Evolutionary conservation across 2,797 vertebrate species (phyloP).

Genomic region (Coranthus polyacanthus): DNA sequence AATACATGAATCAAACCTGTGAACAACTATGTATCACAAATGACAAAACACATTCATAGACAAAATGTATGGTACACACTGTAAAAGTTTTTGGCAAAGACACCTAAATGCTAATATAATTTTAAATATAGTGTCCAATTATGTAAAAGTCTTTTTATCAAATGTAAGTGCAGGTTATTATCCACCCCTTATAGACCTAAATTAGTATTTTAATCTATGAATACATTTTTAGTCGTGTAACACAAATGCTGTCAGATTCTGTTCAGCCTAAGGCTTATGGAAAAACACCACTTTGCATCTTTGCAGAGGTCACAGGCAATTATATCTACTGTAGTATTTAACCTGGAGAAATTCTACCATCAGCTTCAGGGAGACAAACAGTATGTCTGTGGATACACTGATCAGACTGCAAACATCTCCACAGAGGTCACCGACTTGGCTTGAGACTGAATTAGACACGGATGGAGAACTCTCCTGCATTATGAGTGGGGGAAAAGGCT

Average conservation of each 20-base stretch:
- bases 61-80: not conserved
- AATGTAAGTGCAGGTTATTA: not conserved
- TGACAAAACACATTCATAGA: conserved; percentile 17
- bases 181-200: not conserved
- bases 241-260: conserved; percentile 6
- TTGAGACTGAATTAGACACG: conserved; percentile 80
- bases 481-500: conserved; percentile 51
- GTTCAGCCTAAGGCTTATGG: not conserved
- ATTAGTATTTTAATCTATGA: no score
- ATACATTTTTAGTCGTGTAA: no score
- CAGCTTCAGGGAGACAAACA: conserved; percentile 52
- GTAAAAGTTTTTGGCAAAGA: not conserved
- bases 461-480: conserved; percentile 73
- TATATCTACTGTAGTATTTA: conserved; percentile 59
- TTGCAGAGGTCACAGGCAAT: conserved; percentile 28
- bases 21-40: conserved; percentile 14
- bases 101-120: not conserved
- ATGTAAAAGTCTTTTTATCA: no score
- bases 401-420: conserved; percentile 70
- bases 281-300: conserved; percentile 15
- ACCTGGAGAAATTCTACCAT: conserved; percentile 51
- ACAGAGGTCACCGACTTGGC: conserved; percentile 74
- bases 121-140: no score
- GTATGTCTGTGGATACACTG: conserved; percentile 42
- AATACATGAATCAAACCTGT: conserved; percentile 30